Percentiles rank a stretch among this genome's conserved stretches.
These are phyloP conservation scores for Linnaemya vulpina DNA, from an alignment of 2,888 invertebrate species.

Conservation along the genomic window DNA sequence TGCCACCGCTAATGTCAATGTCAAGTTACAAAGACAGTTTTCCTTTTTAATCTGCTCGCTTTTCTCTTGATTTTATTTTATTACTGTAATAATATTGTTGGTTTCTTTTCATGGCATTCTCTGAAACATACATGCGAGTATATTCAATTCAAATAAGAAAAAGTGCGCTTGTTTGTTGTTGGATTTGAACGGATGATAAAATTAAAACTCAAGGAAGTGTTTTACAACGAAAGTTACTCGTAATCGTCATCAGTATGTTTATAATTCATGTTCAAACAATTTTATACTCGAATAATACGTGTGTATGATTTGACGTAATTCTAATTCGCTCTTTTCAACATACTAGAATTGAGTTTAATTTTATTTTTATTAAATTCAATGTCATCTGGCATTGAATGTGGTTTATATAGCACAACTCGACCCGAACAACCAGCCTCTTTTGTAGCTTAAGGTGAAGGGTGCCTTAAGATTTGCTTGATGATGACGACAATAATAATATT, in stretches of 20 bases:
- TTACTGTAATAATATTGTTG: constrained; percentile 46
- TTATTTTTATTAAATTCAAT: constrained; percentile 47
- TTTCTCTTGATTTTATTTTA: constrained; percentile 31
- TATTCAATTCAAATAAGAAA: constrained; percentile 2
- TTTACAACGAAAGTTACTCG: constrained; percentile 45
- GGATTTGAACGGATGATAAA: constrained; percentile 69
- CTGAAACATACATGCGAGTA: not conserved
- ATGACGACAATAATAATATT: constrained; percentile 28
- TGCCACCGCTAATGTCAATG: constrained; percentile 62
- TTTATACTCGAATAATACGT: constrained; percentile 8
- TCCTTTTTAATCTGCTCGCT: constrained; percentile 26
- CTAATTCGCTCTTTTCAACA: not conserved
- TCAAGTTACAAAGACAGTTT: constrained; percentile 64
- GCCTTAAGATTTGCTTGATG: constrained; percentile 28
- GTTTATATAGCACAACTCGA: constrained; percentile 6
- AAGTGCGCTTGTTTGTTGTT: constrained; percentile 20
- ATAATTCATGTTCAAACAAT: constrained; percentile 8
- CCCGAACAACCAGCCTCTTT: constrained; percentile 33
- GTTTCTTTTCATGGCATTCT: constrained; percentile 37
- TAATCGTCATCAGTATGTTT: constrained; percentile 14
- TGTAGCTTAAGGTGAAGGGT: constrained; percentile 26
- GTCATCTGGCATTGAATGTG: constrained; percentile 46
- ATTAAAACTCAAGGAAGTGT: constrained; percentile 71
- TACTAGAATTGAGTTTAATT: constrained; percentile 4
- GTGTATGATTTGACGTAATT: not conserved